phyloP scores from a whole-genome alignment of 2,797 vertebrate species.

The Dermochelys coriacea region DNA sequence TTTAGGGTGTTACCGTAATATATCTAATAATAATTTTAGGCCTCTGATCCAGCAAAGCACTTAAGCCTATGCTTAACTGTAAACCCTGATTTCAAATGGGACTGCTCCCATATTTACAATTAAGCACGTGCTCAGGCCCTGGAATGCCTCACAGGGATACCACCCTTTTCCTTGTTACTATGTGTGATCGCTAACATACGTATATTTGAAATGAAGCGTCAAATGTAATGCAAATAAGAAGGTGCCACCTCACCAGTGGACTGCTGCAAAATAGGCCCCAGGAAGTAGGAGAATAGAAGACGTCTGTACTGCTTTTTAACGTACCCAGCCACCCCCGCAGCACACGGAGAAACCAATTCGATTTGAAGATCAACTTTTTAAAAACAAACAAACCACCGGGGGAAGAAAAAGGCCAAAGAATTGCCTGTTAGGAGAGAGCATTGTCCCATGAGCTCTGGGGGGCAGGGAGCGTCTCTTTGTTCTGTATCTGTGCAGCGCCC shows the following conservation, averaged over 20 bases:
- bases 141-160: background rate
- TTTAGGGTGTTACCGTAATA: background rate
- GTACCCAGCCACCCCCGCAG: background rate
- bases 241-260: background rate
- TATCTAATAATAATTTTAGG: background rate
- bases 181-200: background rate
- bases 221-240: background rate
- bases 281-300: background rate
- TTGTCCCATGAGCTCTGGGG: background rate
- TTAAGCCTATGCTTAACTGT: no score
- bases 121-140: background rate
- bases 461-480: background rate
- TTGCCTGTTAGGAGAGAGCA: background rate
- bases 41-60: background rate
- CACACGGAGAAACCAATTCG: background rate
- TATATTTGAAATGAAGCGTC: background rate
- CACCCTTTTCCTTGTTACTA: background rate
- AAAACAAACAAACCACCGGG: background rate
- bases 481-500: background rate
- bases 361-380: background rate
- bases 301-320: background rate
- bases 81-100: no score
- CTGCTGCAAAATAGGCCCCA: background rate
- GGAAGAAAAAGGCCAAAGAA: background rate
- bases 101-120: background rate